These are phyloP conservation scores for Temnothorax ravouxi DNA, from an alignment of 2,888 invertebrate genomes.

Conservation along the genomic window DNA sequence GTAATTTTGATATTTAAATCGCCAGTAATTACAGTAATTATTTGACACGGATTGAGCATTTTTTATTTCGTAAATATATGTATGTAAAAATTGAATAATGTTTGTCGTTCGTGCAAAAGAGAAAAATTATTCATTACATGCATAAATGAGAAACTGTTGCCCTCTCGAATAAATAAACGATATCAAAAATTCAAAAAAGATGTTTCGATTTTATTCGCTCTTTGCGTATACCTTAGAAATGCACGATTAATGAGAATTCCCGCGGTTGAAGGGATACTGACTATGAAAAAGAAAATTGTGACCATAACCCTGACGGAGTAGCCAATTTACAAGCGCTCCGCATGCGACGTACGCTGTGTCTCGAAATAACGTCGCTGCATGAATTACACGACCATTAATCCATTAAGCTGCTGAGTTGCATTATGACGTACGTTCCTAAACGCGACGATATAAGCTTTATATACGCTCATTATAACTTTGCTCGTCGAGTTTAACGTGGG, in stretches of 20 bases:
- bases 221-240: constrained; percentile 60
- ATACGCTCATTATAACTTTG: not conserved
- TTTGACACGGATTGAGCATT: not conserved
- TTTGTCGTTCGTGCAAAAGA: not conserved
- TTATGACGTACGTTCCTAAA: not conserved
- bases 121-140: not conserved
- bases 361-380: constrained; percentile 41
- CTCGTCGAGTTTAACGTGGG: not conserved
- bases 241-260: constrained; percentile 80
- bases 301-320: constrained; percentile 69
- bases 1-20: not conserved
- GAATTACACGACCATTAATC: constrained; percentile 39
- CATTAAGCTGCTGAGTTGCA: not conserved
- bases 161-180: not conserved
- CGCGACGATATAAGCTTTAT: not conserved
- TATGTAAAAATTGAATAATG: not conserved
- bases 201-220: not conserved
- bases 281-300: constrained; percentile 70
- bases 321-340: constrained; percentile 66
- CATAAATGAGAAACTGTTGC: not conserved
- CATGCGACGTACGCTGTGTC: constrained; percentile 60
- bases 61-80: not conserved
- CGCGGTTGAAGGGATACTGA: constrained; percentile 69
- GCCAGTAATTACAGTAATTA: not conserved
- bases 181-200: not conserved